Percentiles rank a stretch among this genome's conserved stretches.
These are phyloP conservation scores for Labeo calbasu DNA, from an alignment of 2,797 vertebrate genomes.

Conservation along the genomic window DNA sequence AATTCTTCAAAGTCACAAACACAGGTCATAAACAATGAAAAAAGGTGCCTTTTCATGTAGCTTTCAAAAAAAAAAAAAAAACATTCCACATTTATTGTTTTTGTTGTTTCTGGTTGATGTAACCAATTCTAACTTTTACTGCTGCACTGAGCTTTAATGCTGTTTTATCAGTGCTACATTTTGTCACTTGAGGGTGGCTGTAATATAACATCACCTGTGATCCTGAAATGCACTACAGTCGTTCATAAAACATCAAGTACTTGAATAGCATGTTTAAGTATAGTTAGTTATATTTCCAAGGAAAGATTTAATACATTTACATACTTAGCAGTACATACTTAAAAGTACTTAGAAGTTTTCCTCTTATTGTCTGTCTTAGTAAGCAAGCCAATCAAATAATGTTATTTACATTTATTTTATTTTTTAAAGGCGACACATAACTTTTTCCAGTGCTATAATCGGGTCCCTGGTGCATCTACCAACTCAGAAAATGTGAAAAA, in stretches of 20 bases:
- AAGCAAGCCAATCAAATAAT: no score
- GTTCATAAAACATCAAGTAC: no score
- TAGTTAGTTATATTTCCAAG: not conserved
- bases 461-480: no score
- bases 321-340: no score
- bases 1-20: conserved; percentile 25
- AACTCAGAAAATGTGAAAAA: no score
- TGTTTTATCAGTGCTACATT: not conserved
- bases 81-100: not conserved
- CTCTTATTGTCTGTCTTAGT: not conserved
- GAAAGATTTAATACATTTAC: no score
- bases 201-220: not conserved
- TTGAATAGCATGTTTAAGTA: not conserved
- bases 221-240: no score
- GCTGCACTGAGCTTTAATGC: not conserved
- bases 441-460: no score
- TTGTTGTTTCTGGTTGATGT: not conserved
- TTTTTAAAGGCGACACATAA: no score
- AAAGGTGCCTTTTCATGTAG: not conserved
- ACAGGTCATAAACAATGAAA: conserved; percentile 33
- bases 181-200: not conserved
- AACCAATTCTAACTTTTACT: not conserved
- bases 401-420: no score
- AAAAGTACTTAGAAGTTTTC: not conserved
- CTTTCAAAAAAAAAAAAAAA: not conserved